Evolutionary conservation across 2,888 invertebrate species (phyloP).

Genomic region (Nephrotoma guestfalica): DNA sequence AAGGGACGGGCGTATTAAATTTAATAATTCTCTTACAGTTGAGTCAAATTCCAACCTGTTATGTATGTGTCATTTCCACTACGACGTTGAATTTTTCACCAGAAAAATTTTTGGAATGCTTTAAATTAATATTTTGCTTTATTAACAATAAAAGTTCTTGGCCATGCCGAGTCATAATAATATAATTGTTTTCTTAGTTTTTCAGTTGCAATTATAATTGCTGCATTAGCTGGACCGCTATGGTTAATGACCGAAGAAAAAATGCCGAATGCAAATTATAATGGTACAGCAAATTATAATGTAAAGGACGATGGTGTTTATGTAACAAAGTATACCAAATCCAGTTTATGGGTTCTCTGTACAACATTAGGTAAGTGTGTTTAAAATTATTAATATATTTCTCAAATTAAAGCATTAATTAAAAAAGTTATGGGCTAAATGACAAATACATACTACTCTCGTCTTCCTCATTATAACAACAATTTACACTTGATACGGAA

Average conservation of each 20-base stretch:
- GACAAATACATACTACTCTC: too few species aligned
- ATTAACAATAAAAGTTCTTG: neutral
- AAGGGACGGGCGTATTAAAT: too few species aligned
- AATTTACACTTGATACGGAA: too few species aligned
- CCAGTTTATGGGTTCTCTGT: slow-evolving; percentile 32
- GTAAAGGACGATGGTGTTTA: slow-evolving; percentile 29
- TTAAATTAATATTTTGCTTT: too few species aligned
- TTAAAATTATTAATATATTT: neutral
- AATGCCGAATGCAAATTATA: slow-evolving; percentile 60
- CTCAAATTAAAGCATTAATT: too few species aligned
- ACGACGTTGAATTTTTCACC: too few species aligned
- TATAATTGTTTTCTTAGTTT: slow-evolving; percentile 20
- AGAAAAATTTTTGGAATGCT: too few species aligned
- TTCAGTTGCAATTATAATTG: slow-evolving; percentile 31
- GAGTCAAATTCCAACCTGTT: too few species aligned
- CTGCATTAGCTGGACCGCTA: slow-evolving; percentile 39
- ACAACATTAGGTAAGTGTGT: slow-evolving; percentile 24
- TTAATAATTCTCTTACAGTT: too few species aligned
- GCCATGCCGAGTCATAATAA: neutral
- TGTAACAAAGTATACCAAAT: slow-evolving; percentile 30
- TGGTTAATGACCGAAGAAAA: slow-evolving; percentile 83
- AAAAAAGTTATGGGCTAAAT: too few species aligned
- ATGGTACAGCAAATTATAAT: slow-evolving; percentile 45
- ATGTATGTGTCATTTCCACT: too few species aligned
- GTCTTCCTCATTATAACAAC: too few species aligned